Percentiles rank a stretch among this genome's conserved stretches.
These are phyloP conservation scores for Trididemnum clinides DNA, from an alignment of 23 tunicate genomes.

Conservation along the genomic window DNA sequence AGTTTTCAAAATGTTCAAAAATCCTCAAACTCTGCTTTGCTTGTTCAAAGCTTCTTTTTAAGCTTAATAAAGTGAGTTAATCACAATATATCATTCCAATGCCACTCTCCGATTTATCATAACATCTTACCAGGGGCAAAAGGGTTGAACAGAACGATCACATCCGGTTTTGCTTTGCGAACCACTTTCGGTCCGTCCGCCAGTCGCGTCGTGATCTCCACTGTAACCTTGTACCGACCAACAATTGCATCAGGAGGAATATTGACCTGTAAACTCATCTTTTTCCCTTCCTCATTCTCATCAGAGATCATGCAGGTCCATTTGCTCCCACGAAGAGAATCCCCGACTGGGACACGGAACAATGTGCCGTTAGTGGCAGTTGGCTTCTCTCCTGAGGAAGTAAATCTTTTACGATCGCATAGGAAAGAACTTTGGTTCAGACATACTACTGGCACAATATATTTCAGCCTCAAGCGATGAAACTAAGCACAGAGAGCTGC, in stretches of 20 bases:
- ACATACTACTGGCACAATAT: too few relatives aligned
- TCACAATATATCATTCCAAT: too few relatives aligned
- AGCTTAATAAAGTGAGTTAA: too few relatives aligned
- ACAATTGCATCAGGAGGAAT: conserved; percentile 72
- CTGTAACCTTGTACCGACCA: conserved; percentile 62
- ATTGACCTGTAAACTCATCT: conserved; percentile 53
- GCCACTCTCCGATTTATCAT: background rate
- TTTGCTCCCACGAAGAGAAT: conserved; percentile 32
- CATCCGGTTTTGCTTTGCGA: conserved; percentile 37
- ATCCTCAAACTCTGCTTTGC: too few relatives aligned
- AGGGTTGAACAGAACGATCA: conserved; percentile 81
- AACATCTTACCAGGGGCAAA: conserved; percentile 46
- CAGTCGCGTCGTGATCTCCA: conserved; percentile 43
- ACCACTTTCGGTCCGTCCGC: conserved; percentile 34
- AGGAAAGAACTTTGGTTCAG: too few relatives aligned
- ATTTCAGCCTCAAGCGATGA: too few relatives aligned
- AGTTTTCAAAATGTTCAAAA: too few relatives aligned
- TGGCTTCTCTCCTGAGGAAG: conserved; percentile 61
- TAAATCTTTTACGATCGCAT: too few relatives aligned
- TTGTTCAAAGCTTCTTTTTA: too few relatives aligned
- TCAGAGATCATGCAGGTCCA: conserved; percentile 51
- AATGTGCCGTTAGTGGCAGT: conserved; percentile 49
- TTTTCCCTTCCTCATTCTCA: conserved; percentile 34
- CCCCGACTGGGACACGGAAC: conserved; percentile 47
- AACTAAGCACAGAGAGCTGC: too few relatives aligned